Percentiles rank a stretch among this genome's conserved stretches.
Conservation (phyloP, 2,888 invertebrate genomes). For the Amblyteles armatorius region DNA sequence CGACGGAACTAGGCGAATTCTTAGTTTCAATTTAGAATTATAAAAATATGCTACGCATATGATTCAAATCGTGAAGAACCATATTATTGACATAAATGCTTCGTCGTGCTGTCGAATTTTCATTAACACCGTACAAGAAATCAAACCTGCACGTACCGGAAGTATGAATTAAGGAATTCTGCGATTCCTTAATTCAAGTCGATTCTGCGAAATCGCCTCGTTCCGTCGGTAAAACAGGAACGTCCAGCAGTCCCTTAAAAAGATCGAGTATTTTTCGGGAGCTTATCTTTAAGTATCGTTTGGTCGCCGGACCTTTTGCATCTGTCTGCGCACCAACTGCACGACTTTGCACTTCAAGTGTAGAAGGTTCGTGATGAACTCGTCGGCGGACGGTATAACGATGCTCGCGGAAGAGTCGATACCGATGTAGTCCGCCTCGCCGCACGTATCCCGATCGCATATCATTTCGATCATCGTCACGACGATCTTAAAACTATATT, state of each 20-base stretch:
- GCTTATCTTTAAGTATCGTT: conserved; percentile 21
- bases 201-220: too few species aligned
- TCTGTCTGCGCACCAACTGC: conserved; percentile 75
- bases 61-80: too few species aligned
- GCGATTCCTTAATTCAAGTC: too few species aligned
- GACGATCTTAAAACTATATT: background rate
- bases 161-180: too few species aligned
- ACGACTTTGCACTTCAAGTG: conserved; percentile 78
- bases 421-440: conserved; percentile 39
- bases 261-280: background rate
- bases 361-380: conserved; percentile 72
- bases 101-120: background rate
- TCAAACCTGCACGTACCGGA: too few species aligned
- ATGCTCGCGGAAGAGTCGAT: conserved; percentile 43
- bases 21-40: too few species aligned
- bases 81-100: too few species aligned
- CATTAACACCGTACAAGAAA: too few species aligned
- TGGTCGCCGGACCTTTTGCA: conserved; percentile 68
- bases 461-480: conserved; percentile 34
- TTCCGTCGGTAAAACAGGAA: too few species aligned
- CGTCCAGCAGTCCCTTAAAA: too few species aligned
- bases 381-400: conserved; percentile 58
- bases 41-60: too few species aligned
- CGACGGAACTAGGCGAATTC: too few species aligned
- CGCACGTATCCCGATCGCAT: conserved; percentile 58